These are phyloP conservation scores for Apamea monoglypha DNA, from an alignment of 2,888 invertebrate species.

Conservation along the genomic window DNA sequence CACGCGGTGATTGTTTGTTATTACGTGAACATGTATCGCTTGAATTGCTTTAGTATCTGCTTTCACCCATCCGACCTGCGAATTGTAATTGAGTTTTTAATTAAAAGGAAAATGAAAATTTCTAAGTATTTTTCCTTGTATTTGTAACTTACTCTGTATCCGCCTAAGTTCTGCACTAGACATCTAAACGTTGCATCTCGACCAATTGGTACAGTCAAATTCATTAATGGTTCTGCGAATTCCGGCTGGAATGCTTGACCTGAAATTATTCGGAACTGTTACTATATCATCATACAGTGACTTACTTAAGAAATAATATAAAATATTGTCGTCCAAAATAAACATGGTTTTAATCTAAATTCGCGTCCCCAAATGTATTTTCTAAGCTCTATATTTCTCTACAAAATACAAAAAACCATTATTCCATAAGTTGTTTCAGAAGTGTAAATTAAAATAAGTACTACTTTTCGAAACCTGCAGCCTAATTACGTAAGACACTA, in stretches of 20 bases:
- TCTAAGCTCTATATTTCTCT: background rate
- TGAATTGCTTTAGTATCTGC: conserved; percentile 98
- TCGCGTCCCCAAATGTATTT: background rate
- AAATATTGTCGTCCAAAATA: background rate
- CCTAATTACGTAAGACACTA: background rate
- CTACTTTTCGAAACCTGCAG: background rate
- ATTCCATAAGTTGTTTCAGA: background rate
- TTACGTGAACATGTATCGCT: conserved; percentile 97
- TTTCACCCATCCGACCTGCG: conserved; percentile 97
- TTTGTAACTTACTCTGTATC: conserved; percentile 94
- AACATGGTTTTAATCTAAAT: background rate
- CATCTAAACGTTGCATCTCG: conserved; percentile 97
- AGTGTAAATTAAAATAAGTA: background rate
- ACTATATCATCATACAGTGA: background rate
- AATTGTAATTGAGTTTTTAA: conserved; percentile 46
- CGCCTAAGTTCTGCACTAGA: conserved; percentile 95
- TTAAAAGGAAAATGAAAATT: conserved; percentile 33
- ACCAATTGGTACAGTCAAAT: conserved; percentile 95
- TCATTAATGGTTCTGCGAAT: conserved; percentile 95
- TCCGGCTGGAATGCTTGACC: conserved; percentile 95
- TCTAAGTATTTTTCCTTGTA: conserved; percentile 22
- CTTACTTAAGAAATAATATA: no score
- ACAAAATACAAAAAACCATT: background rate
- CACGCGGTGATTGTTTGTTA: conserved; percentile 97
- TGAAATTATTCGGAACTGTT: conserved; percentile 75